phyloP scores from a whole-genome alignment of 2,797 vertebrate genomes.

The Acropternis orthonyx region DNA sequence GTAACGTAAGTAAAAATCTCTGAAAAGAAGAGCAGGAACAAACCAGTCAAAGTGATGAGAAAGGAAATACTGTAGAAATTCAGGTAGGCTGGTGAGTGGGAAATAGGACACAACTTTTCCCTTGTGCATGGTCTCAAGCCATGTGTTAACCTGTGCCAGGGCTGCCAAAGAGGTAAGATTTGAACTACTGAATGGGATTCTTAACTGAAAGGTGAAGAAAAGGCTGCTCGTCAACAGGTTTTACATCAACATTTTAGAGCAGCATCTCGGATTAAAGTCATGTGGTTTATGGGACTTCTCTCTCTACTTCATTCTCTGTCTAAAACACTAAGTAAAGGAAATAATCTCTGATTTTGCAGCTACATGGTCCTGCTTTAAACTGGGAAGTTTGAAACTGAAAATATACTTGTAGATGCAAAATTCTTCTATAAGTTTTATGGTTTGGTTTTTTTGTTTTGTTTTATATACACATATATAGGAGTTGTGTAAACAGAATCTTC shows the following conservation, averaged over 20 bases:
- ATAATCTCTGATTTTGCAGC: not conserved
- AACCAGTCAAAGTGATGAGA: not conserved
- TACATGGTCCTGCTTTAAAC: not conserved
- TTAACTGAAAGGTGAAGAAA: not conserved
- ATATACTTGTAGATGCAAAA: not conserved
- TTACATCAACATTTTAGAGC: not conserved
- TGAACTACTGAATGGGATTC: not conserved
- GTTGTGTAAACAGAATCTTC: not conserved
- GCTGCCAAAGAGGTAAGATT: not conserved
- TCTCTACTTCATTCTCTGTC: not conserved
- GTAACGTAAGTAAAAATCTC: not conserved
- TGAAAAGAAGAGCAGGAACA: not conserved
- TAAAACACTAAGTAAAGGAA: not conserved
- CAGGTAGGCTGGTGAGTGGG: not conserved
- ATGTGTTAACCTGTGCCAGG: not conserved
- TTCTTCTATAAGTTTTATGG: not conserved
- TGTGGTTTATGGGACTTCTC: not conserved
- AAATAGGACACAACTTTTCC: not conserved
- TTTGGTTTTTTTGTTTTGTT: not conserved
- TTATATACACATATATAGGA: rapidly evolving
- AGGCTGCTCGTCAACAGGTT: not conserved
- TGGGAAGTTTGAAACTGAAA: not conserved
- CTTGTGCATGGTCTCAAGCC: not conserved
- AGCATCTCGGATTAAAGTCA: not conserved
- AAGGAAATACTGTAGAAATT: not conserved